Evolutionary conservation across 1,140 invertebrate genomes (phyloP), one percentile per base, ranked within the genome.

Genomic region (Achroia grisella): DNA sequence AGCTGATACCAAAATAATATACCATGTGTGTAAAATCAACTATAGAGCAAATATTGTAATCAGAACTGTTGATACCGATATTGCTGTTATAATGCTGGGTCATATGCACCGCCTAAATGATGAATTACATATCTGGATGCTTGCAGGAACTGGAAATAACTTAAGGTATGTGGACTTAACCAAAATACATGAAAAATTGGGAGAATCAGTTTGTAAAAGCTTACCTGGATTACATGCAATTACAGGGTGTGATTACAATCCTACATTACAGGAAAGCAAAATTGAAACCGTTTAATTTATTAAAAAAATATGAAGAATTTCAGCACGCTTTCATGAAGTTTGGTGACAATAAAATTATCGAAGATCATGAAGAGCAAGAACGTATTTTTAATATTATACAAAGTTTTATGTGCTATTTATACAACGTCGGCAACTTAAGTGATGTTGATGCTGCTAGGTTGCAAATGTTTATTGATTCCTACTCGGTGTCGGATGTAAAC

Each of bases 51-150:
- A 35, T 48, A 32, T 47, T 39, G 29, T 44, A 17, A 43, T 44
- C 12, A 69, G 62, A 65, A 49, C 67, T 5, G 34, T 53, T 47
- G 70, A 71, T 55, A 71, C 61, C 45, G 64, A 70, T 39, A 55
- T 73, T 34, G 48, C 70, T n/a, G 54, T 76, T 4, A 66, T 71
- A 62, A 55, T 71, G 15, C 42, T 75, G 6, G 33, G 33, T 10
- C 9, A 34, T 34, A 34, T 34, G 1, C 33, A 34, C 12, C 9
- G 12, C 9, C 12, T 34, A 11, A 8, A 8, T 10, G 6, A 34
- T 10, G n/a, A n/a, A n/a, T 10, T 34, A 11, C 9, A 12, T 11
- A 34, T 34, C 6, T 34, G 33, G 33, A 1, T 34, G 33, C 2
- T 11, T 8, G 12, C 9, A 8, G 12, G 11, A 3, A 10, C 6